A percentile compares a stretch with the other conserved stretches of the same genome.
phyloP scores from a whole-genome alignment of 92 coral and sea anemone species.

The Micromussa lordhowensis region DNA sequence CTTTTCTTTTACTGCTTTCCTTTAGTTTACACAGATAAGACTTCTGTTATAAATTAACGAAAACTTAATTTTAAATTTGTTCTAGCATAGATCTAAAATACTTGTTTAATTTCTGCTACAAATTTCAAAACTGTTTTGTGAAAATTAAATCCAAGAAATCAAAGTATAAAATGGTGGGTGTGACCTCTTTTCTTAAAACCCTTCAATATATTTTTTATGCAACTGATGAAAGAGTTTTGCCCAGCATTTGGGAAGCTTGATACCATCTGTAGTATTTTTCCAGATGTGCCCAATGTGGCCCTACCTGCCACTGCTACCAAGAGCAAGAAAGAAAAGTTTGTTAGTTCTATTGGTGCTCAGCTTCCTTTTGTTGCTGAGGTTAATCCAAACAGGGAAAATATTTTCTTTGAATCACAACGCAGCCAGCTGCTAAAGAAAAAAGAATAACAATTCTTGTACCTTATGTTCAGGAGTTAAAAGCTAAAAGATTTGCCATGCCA shows the following conservation, averaged over 20 bases:
- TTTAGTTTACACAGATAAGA: background rate
- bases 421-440: too few species aligned
- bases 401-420: too few species aligned
- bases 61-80: background rate
- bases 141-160: too few species aligned
- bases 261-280: conserved; percentile 44
- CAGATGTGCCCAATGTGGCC: conserved; percentile 60
- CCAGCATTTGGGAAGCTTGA: conserved; percentile 64
- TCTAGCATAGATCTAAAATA: too few species aligned
- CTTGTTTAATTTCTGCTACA: too few species aligned
- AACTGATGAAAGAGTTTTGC: conserved; percentile 49
- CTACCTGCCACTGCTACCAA: conserved; percentile 75
- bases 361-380: conserved; percentile 4
- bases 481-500: too few species aligned
- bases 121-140: too few species aligned
- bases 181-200: conserved; percentile 9
- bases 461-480: too few species aligned
- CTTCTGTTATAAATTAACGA: background rate
- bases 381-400: too few species aligned
- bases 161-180: background rate
- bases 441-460: too few species aligned
- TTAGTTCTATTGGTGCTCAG: conserved; percentile 28
- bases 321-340: conserved; percentile 17
- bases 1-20: conserved; percentile 11
- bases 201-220: background rate